phyloP scores from a whole-genome alignment of 1,140 invertebrate species.

The Drosophila ambigua region DNA sequence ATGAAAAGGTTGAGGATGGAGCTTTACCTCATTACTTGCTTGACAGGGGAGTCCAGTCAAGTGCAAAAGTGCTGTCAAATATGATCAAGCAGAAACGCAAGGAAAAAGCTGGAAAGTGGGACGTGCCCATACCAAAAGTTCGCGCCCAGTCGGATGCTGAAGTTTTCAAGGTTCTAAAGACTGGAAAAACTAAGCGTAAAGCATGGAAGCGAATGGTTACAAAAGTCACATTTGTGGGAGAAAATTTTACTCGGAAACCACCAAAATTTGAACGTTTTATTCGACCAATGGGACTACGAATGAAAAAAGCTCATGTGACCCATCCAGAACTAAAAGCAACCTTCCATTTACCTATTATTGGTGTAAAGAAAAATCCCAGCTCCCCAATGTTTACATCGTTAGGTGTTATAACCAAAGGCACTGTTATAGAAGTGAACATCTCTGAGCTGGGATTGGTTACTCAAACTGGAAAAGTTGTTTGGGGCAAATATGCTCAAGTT shows the following conservation, averaged over 20 bases:
- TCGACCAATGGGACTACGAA: constrained; percentile 97
- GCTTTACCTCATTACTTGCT: constrained; percentile 98
- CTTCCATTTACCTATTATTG: constrained; percentile 99
- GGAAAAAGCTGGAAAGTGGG: constrained; percentile 99
- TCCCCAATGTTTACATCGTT: constrained; percentile 98
- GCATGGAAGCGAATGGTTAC: constrained; percentile 99
- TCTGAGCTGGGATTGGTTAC: constrained; percentile 99
- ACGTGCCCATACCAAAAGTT: constrained; percentile 99
- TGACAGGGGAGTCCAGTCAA: constrained; percentile 97
- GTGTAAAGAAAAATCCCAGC: constrained; percentile 99
- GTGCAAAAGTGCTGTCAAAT: constrained; percentile 98
- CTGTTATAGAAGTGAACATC: constrained; percentile 98
- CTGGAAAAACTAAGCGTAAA: constrained; percentile 97
- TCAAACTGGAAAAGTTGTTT: constrained; percentile 99
- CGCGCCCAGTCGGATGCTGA: constrained; percentile 98
- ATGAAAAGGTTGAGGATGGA: constrained; percentile 93
- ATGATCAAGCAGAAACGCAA: constrained; percentile 99
- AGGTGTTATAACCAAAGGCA: constrained; percentile 99
- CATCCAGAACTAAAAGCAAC: constrained; percentile 99
- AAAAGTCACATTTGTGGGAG: constrained; percentile 99
- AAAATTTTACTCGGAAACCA: constrained; percentile 99
- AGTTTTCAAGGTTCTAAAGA: constrained; percentile 97
- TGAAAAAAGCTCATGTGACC: constrained; percentile 99
- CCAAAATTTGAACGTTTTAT: constrained; percentile 99
- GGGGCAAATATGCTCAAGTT: constrained; percentile 99